Base-by-base conservation (phyloP, 2,113 vertebrate genomes). In the Greenwoodochromis staneri region DNA sequence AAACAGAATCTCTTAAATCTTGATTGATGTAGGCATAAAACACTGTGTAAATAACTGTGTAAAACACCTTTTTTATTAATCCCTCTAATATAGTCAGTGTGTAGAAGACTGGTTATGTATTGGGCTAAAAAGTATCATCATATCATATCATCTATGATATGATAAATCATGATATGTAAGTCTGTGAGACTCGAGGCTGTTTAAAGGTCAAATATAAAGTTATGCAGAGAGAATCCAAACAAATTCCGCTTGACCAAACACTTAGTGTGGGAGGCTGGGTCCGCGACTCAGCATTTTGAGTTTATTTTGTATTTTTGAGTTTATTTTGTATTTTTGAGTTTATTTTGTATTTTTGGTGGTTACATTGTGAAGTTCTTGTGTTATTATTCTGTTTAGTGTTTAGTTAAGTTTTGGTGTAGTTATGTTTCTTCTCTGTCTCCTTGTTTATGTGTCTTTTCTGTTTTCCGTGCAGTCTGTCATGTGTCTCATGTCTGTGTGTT, bases 231-330 rank as follows among this genome's bases (percentile, higher is more conserved):
- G 5, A 69, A 45, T 45, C 66, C 1, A 42, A 73, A 45, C 13
- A 42, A 73, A 45, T 45, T 73, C 8, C 3, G 0, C 66, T 73
- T 45, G 2, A 73, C 3, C 66, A 2, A 73, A 73, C 38, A 16
- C n/a, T 3, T 3, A 8, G 36, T 38, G 6, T 36, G 17, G 61
- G 61, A 11, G 61, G 31, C 31, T 2, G 17, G 17, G 31, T 63
- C 0, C 0, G 0, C 6, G 17, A n/a, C 16, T 19, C 59, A n/a
- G 31, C 29, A 63, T 63, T 36, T 63, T 63, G 1, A 34, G 29
- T 34, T 63, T 19, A 2, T 17, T 61, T 59, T 57, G 21, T 24
- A 4, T 3, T 53, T 53, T 11, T n/a, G 16, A 14, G 38, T 45
- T 45, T 7, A 14, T 17, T 49, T 49, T 53, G 53, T 57, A 59